Base-by-base conservation (phyloP, 2,797 vertebrate species). In the Lithobates pipiens region DNA sequence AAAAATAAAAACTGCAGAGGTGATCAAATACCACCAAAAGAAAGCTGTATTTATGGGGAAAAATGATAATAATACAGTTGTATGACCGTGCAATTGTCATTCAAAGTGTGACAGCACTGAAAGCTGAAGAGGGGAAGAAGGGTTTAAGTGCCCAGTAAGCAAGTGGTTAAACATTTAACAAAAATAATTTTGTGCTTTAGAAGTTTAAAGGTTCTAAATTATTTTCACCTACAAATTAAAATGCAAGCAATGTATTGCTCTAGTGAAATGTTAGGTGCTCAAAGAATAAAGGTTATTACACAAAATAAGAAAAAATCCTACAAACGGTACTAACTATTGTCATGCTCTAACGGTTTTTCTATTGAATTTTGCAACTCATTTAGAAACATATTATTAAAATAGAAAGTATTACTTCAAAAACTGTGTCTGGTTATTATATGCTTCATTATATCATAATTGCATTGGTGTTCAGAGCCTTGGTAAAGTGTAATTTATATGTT, bases 401-500 rank as follows among this genome's bases (percentile, higher is more conserved):
- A 77, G 39, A 81, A 82, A 76, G 78, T 65, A 76, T 70, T 72
- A 63, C 77, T 82, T 77, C 74, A 82, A 76, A 76, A 69, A 72
- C 84, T 81, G 63, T 82, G 78, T 77, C 71, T 86, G 74, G 29
- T 54, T 81, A 82, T 86, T 82, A 82, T 82, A 86, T 82, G 80
- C 68, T 67, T 77, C 79, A 86, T 86, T 86, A 86, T 86, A 82
- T 72, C 65, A 73, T 82, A 86, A 86, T 86, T 82, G 75, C 80
- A 76, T 82, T 76, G 54, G 74, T 78, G 74, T 82, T 82, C 39
- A 57, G 39, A 65, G 77, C 27, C 74, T 72, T 82, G 73, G 74
- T 77, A 82, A 86, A 82, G 65, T 86, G 80, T 78, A 76, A 82
- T 86, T 77, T 86, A 82, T 81, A 86, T 86, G 80, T 86, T 82